A percentile compares a stretch with the other conserved stretches of the same genome.
Conservation (phyloP, 2,888 invertebrate species). For the Timandra comae region DNA sequence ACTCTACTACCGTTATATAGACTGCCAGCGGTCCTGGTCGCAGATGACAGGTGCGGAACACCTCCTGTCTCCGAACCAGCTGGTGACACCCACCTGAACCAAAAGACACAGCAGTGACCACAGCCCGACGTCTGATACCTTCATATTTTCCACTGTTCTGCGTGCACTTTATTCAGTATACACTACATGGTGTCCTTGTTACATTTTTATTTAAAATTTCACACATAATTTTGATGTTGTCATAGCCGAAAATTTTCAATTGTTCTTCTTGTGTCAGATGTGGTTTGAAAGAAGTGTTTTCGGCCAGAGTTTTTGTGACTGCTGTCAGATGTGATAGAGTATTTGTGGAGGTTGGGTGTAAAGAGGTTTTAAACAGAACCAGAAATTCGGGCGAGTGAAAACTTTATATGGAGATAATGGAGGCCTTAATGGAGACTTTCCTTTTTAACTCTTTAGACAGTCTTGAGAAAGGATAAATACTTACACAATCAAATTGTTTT, state of each 20-base stretch:
- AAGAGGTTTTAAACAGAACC: too few species aligned
- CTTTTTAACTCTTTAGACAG: too few species aligned
- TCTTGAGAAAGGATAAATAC: too few species aligned
- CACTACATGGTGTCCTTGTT: slow-evolving; percentile 41
- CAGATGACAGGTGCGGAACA: too few species aligned
- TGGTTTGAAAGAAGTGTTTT: slow-evolving; percentile 25
- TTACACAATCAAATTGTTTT: too few species aligned
- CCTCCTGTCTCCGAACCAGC: too few species aligned
- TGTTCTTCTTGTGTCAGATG: slow-evolving; percentile 39
- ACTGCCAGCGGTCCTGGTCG: too few species aligned
- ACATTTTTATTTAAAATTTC: slow-evolving; percentile 24
- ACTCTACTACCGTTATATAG: too few species aligned
- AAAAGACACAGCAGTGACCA: slow-evolving; percentile 53
- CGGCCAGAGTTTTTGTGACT: slow-evolving; percentile 24
- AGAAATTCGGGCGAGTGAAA: too few species aligned
- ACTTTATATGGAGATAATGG: too few species aligned
- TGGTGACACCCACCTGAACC: slow-evolving; percentile 50
- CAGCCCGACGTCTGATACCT: slow-evolving; percentile 35
- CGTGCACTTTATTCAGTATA: slow-evolving; percentile 9
- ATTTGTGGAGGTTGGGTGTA: not conserved
- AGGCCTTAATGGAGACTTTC: too few species aligned
- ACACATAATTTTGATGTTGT: slow-evolving; percentile 42
- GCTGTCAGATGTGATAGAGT: slow-evolving; percentile 14
- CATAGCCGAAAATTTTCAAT: slow-evolving; percentile 49
- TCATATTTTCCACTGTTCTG: slow-evolving; percentile 38